A percentile compares a stretch with the other conserved stretches of the same genome.
Evolutionary conservation across 2,113 vertebrate genomes (phyloP).

Genomic region (Desmodus rotundus): DNA sequence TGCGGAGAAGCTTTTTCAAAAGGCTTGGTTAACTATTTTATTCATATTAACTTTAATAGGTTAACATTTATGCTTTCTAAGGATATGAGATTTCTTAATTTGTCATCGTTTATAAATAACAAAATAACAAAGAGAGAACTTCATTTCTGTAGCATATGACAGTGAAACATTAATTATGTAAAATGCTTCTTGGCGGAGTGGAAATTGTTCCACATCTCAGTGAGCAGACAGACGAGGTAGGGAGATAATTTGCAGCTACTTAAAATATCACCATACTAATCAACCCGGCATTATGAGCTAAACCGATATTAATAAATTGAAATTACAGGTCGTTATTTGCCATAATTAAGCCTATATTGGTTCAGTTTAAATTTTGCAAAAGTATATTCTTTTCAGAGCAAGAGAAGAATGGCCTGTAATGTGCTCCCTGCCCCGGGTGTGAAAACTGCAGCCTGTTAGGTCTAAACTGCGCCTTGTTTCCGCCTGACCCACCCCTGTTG

Average conservation of each 20-base stretch:
- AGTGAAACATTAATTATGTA: constrained; percentile 25
- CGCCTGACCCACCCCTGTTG: neutral
- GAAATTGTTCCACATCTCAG: neutral
- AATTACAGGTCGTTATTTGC: neutral
- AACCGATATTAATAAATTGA: neutral
- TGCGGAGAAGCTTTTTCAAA: neutral
- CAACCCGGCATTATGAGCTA: neutral
- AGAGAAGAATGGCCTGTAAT: neutral
- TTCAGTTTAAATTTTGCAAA: constrained; percentile 23
- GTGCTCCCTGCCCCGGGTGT: neutral
- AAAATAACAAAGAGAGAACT: constrained; percentile 33
- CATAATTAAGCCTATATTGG: neutral
- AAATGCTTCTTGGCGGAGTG: neutral
- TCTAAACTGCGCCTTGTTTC: neutral
- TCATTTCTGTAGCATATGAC: constrained; percentile 7
- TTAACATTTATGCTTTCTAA: constrained; percentile 20
- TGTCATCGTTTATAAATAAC: neutral
- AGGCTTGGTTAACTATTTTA: neutral
- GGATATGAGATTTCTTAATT: neutral
- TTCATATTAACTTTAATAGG: neutral
- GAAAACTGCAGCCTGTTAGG: neutral
- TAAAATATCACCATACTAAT: constrained; percentile 20
- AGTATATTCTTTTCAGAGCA: neutral
- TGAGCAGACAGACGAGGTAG: constrained; percentile 17
- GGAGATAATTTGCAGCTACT: constrained; percentile 23